Conservation (phyloP, 2,113 vertebrate species). For the Ia io region DNA sequence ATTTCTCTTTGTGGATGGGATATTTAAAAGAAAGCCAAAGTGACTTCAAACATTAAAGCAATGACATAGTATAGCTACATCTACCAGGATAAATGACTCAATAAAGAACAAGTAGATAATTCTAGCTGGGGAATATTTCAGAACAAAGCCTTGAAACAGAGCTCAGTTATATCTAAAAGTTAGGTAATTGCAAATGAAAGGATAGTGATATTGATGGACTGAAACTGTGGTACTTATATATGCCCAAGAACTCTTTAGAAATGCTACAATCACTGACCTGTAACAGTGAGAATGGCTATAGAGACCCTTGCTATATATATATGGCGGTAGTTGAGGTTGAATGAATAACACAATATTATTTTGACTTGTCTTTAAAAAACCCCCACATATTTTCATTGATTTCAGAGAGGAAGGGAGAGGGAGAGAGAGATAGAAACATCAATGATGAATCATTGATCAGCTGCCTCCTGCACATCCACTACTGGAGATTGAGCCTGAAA, state of each 20-base stretch:
- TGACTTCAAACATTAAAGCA: slow-evolving; percentile 29
- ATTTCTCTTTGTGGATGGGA: not conserved
- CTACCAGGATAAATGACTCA: not conserved
- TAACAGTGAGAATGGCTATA: not conserved
- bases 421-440: too few relatives aligned
- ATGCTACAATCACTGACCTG: not conserved
- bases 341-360: slow-evolving; percentile 2
- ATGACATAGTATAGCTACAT: not conserved
- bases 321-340: not conserved
- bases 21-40: not conserved
- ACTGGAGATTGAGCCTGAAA: too few relatives aligned
- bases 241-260: not conserved
- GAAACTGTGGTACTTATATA: not conserved
- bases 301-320: not conserved
- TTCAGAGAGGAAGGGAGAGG: too few relatives aligned
- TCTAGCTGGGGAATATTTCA: not conserved
- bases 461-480: too few relatives aligned
- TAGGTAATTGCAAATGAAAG: not conserved
- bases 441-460: too few relatives aligned
- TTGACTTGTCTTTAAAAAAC: not conserved
- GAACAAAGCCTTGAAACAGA: slow-evolving; percentile 26
- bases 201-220: not conserved
- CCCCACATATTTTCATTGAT: too few relatives aligned
- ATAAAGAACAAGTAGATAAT: not conserved
- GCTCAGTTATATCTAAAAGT: not conserved